Conservation (phyloP, 2,113 vertebrate genomes). For the Capreolus pygargus region DNA sequence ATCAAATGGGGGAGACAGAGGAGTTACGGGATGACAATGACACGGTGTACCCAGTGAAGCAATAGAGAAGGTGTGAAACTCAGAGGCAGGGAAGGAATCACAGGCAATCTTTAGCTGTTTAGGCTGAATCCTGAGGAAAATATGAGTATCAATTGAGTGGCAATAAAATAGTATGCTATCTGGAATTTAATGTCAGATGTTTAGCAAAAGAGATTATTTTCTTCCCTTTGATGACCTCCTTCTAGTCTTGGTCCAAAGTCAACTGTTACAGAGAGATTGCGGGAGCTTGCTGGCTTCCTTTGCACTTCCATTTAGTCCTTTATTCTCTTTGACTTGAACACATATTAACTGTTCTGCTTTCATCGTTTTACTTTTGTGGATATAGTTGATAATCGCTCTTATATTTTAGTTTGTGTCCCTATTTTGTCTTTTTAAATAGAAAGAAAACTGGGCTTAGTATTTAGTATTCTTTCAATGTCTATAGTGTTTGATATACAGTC, state of each 20-base stretch:
- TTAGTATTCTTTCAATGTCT: background rate
- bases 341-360: background rate
- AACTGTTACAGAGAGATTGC: background rate
- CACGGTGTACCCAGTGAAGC: too few relatives aligned
- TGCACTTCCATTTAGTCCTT: background rate
- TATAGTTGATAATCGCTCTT: background rate
- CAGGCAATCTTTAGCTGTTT: background rate
- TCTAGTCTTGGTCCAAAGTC: background rate
- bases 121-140: background rate
- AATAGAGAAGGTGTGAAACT: background rate
- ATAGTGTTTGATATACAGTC: background rate
- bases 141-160: background rate
- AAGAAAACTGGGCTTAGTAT: background rate
- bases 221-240: background rate
- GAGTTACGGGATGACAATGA: fast-evolving
- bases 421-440: background rate
- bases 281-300: background rate
- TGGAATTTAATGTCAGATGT: background rate
- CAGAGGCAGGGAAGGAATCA: background rate
- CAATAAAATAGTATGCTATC: background rate
- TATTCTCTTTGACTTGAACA: background rate
- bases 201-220: background rate
- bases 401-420: background rate
- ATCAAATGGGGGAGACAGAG: background rate
- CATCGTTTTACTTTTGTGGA: background rate